Percentiles rank a stretch among this genome's conserved stretches.
phyloP scores from a whole-genome alignment of 2,113 vertebrate species.

The Heterotis niloticus region DNA sequence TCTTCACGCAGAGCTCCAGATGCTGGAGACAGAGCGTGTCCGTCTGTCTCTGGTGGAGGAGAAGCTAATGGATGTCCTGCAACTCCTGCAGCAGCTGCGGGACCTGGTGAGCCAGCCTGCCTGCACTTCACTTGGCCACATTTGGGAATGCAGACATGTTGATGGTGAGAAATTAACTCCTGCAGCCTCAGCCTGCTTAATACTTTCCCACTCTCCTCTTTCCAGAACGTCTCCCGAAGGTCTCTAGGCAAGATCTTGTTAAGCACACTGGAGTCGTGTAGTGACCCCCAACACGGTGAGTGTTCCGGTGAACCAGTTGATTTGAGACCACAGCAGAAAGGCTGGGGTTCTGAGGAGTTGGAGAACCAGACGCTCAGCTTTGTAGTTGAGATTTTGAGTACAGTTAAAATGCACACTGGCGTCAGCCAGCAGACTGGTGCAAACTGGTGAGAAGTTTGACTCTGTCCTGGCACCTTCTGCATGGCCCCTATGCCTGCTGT shows the following conservation, averaged over 20 bases:
- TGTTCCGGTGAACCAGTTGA: background rate
- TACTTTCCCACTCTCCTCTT: slow-evolving; percentile 34
- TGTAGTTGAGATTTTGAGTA: slow-evolving; percentile 26
- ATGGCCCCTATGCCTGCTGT: no score
- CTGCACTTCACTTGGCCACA: background rate
- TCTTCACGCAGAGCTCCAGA: slow-evolving; percentile 82
- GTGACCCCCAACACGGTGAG: slow-evolving; percentile 74
- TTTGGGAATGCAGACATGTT: background rate
- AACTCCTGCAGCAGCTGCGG: slow-evolving; percentile 80
- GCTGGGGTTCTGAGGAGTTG: slow-evolving; percentile 27
- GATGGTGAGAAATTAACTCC: no score
- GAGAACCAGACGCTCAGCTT: slow-evolving; percentile 31
- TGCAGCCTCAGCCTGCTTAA: background rate
- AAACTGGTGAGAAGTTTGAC: no score
- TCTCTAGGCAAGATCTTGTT: slow-evolving; percentile 87
- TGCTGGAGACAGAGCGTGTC: slow-evolving; percentile 85
- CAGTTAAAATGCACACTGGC: background rate
- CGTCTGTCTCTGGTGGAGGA: slow-evolving; percentile 86
- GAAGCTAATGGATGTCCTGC: slow-evolving; percentile 83
- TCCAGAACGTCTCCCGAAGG: slow-evolving; percentile 79
- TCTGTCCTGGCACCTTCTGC: no score
- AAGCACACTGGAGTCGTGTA: slow-evolving; percentile 81
- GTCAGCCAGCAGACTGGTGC: no score
- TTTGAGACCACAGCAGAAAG: slow-evolving; percentile 3
- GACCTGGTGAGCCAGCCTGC: slow-evolving; percentile 69